Conservation (phyloP, 2,797 vertebrate species). For the Trichosurus vulpecula region DNA sequence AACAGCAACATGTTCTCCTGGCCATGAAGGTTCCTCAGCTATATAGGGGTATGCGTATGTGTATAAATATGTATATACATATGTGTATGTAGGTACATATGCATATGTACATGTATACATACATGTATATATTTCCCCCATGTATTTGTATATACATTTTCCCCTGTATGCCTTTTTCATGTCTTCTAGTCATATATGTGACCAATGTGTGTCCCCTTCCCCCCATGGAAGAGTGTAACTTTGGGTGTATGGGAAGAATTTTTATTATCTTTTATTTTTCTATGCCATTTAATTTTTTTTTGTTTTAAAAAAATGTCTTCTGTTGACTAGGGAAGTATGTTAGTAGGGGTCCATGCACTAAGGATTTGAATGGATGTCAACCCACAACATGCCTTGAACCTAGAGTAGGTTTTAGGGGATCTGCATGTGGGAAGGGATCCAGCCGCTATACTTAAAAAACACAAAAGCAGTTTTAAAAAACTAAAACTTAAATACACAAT, state of each 20-base stretch:
- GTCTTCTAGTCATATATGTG: neutral
- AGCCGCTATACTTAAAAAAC: neutral
- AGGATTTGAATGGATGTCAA: neutral
- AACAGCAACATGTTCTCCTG: neutral
- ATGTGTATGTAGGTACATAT: neutral
- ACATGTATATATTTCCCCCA: neutral
- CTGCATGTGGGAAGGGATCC: neutral
- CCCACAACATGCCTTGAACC: neutral
- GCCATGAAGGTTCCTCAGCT: neutral
- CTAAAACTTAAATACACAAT: too few species aligned
- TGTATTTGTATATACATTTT: neutral
- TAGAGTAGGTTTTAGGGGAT: neutral
- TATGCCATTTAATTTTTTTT: neutral
- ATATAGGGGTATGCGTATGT: neutral
- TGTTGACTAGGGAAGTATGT: neutral
- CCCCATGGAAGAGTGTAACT: neutral
- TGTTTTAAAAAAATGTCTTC: neutral
- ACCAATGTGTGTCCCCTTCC: neutral
- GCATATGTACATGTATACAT: too few species aligned
- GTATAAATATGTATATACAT: neutral
- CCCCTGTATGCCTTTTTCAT: neutral
- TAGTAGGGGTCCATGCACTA: neutral
- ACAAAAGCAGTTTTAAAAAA: neutral
- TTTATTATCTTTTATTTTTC: neutral
- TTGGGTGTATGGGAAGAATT: neutral